Evolutionary conservation across 2,797 vertebrate genomes (phyloP), one percentile per base, ranked within the genome.

Genomic region (Gobionotothen gibberifrons): DNA sequence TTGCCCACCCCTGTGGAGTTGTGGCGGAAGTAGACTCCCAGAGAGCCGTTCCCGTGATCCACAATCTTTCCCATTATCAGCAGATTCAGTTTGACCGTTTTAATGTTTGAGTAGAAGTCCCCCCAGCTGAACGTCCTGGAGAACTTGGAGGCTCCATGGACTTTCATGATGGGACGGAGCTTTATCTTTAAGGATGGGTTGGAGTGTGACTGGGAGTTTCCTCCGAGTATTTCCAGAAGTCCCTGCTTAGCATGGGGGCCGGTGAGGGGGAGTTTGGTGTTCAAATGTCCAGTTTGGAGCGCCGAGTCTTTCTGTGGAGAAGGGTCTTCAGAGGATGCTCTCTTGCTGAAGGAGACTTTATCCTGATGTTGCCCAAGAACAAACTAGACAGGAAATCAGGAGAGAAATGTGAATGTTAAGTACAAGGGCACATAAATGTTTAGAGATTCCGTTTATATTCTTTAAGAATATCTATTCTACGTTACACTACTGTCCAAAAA

Each of bases 31-130:
- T 97, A 97, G 84, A 99, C 95, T n/a, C 97, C 97, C 46, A 99
- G 97, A 1, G 97, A 97, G 70, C 98, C 97, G 26, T 99, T 99
- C 68, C 97, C 96, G 0, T 98, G 97, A 88, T 99, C 96, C 85
- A 99, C 97, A 0, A 99, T 97, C 95, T 99, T 98, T 42, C 97
- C 97, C 0, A 96, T 97, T 89, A 99, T 97, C 89, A 98, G 94
- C 73, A 99, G 92, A 87, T 98, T 98, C 68, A 99, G 90, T 87
- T 97, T 97, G 70, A 97, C 94, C 14, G 98, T 98, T 94, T 97
- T 98, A 92, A 99, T 97, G 87, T 97, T 99, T 76, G 97, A 98
- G 91, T 98, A 96, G 90, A 99, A 99, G 92, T 98, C 97, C 0
- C 97, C 97, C 97, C 97, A 98, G 79, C 95, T 97, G 79, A 98